phyloP scores from a whole-genome alignment of 2,888 invertebrate species.

The Carabus problematicus region DNA sequence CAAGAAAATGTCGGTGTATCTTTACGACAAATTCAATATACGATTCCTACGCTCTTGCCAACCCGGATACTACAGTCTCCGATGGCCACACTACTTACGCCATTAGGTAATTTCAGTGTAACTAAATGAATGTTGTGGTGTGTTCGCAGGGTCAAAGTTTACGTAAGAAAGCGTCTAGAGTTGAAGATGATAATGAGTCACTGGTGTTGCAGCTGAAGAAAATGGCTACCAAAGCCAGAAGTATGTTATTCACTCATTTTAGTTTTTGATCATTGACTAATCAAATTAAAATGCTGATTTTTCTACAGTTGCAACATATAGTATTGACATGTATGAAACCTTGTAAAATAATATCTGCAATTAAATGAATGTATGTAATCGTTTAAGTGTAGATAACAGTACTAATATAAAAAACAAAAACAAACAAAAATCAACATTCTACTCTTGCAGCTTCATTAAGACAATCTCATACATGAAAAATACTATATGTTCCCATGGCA shows the following conservation, averaged over 20 bases:
- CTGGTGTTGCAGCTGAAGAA: conserved; percentile 94
- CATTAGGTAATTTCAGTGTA: conserved; percentile 51
- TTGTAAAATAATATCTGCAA: no score
- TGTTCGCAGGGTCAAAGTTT: conserved; percentile 82
- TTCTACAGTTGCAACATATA: conserved; percentile 35
- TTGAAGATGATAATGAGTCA: conserved; percentile 97
- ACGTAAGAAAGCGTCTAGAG: conserved; percentile 87
- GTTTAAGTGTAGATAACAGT: no score
- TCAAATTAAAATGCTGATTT: conserved; percentile 29
- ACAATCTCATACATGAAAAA: conserved; percentile 25
- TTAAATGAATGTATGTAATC: no score
- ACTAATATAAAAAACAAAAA: conserved; percentile 14
- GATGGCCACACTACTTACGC: conserved; percentile 55
- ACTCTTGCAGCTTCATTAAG: conserved; percentile 23
- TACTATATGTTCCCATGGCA: conserved; percentile 14
- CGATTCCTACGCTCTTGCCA: conserved; percentile 51
- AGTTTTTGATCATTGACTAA: conserved; percentile 35
- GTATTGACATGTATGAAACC: no score
- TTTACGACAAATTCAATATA: conserved; percentile 50
- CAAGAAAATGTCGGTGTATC: conserved; percentile 44
- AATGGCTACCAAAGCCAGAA: conserved; percentile 88
- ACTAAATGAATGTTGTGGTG: conserved; percentile 50
- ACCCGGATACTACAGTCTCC: conserved; percentile 53
- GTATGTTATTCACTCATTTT: conserved; percentile 63
- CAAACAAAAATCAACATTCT: conserved; percentile 28